These are phyloP conservation scores for Actinostola sp. DNA, from an alignment of 92 coral and sea anemone genomes.

Conservation along the genomic window DNA sequence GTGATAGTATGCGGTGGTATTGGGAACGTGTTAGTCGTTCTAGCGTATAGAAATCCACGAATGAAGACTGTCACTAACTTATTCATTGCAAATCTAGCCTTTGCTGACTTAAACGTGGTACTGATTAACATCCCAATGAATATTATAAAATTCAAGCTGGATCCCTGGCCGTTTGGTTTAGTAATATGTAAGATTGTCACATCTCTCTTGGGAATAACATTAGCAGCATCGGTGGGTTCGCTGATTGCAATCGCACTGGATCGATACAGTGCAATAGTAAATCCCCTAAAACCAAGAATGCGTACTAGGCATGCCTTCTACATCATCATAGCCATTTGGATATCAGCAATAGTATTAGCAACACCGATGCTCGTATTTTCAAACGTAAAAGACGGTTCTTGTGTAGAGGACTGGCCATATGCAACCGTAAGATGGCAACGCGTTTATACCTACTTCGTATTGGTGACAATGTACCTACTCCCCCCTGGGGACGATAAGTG, in stretches of 20 bases:
- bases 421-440: conserved; percentile 1
- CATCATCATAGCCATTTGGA: conserved; percentile 74
- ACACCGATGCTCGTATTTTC: conserved; percentile 66
- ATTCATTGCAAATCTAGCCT: conserved; percentile 82
- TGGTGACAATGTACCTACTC: conserved; percentile 56
- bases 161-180: conserved; percentile 77
- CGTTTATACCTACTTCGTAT: conserved; percentile 47
- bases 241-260: conserved; percentile 83
- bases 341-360: conserved; percentile 54
- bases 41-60: conserved; percentile 79
- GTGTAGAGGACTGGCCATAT: conserved; percentile 65
- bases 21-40: conserved; percentile 73
- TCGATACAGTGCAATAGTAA: conserved; percentile 82
- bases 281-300: conserved; percentile 76
- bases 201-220: conserved; percentile 63
- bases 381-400: conserved; percentile 8
- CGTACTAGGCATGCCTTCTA: conserved; percentile 75
- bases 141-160: conserved; percentile 44
- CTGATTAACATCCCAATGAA: conserved; percentile 74
- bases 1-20: conserved; percentile 63
- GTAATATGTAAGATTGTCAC: conserved; percentile 67
- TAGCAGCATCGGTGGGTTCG: conserved; percentile 78
- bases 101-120: conserved; percentile 77
- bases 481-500: conserved; percentile 70
- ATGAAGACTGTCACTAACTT: conserved; percentile 90